Conservation (phyloP, 2,797 vertebrate genomes). For the Triplophysa bombifrons region DNA sequence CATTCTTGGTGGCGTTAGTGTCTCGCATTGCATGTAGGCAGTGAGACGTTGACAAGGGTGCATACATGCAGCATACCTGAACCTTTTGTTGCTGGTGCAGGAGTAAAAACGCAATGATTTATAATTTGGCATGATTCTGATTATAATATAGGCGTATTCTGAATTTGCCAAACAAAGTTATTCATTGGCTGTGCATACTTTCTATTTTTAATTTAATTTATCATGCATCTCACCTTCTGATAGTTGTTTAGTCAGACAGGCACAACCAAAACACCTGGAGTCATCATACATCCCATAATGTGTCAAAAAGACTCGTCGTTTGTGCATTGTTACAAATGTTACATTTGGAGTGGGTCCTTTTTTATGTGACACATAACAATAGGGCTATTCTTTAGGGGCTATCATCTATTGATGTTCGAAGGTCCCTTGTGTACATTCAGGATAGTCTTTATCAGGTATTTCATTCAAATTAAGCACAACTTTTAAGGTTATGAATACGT, state of each 20-base stretch:
- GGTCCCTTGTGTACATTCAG: not conserved
- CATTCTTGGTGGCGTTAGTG: slow-evolving; percentile 33
- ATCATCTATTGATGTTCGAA: not conserved
- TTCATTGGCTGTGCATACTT: not conserved
- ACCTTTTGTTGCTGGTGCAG: not conserved
- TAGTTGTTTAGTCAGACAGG: not conserved
- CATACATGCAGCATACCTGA: not conserved
- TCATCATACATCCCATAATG: not conserved
- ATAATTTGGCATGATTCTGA: not conserved
- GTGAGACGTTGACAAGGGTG: slow-evolving; percentile 6
- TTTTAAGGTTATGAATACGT: not conserved
- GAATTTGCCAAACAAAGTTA: not conserved
- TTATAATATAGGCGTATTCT: not conserved
- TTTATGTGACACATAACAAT: slow-evolving; percentile 16
- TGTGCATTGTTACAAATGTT: slow-evolving; percentile 2
- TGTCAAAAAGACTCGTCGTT: not conserved
- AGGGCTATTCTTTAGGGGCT: slow-evolving; percentile 2
- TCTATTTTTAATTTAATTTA: not conserved
- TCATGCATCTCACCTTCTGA: not conserved
- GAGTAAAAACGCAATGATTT: not conserved
- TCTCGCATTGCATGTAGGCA: slow-evolving; percentile 25
- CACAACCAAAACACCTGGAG: not conserved
- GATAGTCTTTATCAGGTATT: slow-evolving; percentile 3
- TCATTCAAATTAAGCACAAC: not conserved
- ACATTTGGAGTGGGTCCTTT: slow-evolving; percentile 4